Evolutionary conservation across 2,113 vertebrate species (phyloP).

Genomic region (Trichechus manatus): DNA sequence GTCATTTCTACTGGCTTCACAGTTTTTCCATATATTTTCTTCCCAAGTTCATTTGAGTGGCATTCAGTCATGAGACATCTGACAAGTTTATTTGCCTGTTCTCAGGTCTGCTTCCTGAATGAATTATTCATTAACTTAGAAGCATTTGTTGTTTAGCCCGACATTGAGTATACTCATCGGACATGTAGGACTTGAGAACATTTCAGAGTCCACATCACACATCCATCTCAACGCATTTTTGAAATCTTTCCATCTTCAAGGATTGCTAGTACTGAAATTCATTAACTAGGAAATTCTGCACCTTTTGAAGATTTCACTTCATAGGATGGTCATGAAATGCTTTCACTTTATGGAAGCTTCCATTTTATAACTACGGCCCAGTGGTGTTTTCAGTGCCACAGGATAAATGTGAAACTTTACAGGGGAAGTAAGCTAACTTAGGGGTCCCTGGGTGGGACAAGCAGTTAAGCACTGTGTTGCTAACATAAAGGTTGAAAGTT

Average conservation of each 20-base stretch:
- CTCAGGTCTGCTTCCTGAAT: not conserved
- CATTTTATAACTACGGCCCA: not conserved
- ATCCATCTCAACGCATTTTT: not conserved
- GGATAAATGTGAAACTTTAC: not conserved
- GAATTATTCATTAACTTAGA: accelerated
- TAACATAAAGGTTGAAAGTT: too few relatives aligned
- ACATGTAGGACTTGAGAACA: not conserved
- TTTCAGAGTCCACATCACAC: not conserved
- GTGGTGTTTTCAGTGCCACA: not conserved
- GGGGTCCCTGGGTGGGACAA: too few relatives aligned
- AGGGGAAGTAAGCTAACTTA: not conserved
- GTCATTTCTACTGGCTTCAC: not conserved
- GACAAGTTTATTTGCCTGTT: not conserved
- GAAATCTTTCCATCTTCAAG: not conserved
- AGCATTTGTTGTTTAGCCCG: not conserved
- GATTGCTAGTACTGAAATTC: not conserved
- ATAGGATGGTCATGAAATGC: not conserved
- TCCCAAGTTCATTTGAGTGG: not conserved
- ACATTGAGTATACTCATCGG: not conserved
- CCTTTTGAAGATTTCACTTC: not conserved
- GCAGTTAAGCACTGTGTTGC: too few relatives aligned
- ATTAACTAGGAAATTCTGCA: not conserved
- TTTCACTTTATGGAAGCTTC: not conserved
- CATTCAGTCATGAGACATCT: not conserved
- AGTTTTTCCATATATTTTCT: not conserved